A percentile compares a stretch with the other conserved stretches of the same genome.
These are phyloP conservation scores for Scaptomyza cyrtandrae DNA, from an alignment of 2,888 invertebrate species.

Conservation along the genomic window DNA sequence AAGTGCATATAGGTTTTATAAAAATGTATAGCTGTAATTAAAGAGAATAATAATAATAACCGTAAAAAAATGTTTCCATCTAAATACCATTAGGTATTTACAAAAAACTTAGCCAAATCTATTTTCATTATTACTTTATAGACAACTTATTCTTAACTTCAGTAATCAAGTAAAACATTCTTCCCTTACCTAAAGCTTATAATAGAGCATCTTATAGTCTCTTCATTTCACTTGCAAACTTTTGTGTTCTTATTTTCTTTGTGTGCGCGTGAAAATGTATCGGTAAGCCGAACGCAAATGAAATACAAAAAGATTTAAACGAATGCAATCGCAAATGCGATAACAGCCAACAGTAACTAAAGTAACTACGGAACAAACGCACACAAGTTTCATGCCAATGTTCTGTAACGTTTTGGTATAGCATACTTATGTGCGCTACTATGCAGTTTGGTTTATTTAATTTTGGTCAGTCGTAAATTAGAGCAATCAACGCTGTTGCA, in stretches of 20 bases:
- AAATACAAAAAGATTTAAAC: constrained; percentile 65
- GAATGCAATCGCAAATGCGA: constrained; percentile 58
- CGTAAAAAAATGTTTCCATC: too few species aligned
- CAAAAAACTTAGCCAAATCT: too few species aligned
- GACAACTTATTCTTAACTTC: too few species aligned
- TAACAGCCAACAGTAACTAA: constrained; percentile 46
- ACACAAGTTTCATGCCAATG: neutral
- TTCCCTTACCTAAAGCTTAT: neutral
- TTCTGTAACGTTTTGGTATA: constrained; percentile 14
- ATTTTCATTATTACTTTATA: too few species aligned
- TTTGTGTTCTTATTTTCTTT: constrained; percentile 18
- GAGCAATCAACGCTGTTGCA: constrained; percentile 48
- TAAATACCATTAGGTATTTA: too few species aligned
- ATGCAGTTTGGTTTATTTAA: constrained; percentile 62
- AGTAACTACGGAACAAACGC: constrained; percentile 12
- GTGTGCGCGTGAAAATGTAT: constrained; percentile 47
- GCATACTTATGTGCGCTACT: constrained; percentile 34
- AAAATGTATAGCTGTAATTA: too few species aligned
- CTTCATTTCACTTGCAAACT: too few species aligned
- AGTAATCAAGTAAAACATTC: neutral
- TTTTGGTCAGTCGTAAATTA: constrained; percentile 66
- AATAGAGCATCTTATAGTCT: constrained; percentile 2
- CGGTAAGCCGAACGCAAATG: constrained; percentile 50
- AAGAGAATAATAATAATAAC: too few species aligned
- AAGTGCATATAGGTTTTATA: neutral